These are phyloP conservation scores for Rynchops niger DNA, from an alignment of 2,113 vertebrate genomes.

Conservation along the genomic window DNA sequence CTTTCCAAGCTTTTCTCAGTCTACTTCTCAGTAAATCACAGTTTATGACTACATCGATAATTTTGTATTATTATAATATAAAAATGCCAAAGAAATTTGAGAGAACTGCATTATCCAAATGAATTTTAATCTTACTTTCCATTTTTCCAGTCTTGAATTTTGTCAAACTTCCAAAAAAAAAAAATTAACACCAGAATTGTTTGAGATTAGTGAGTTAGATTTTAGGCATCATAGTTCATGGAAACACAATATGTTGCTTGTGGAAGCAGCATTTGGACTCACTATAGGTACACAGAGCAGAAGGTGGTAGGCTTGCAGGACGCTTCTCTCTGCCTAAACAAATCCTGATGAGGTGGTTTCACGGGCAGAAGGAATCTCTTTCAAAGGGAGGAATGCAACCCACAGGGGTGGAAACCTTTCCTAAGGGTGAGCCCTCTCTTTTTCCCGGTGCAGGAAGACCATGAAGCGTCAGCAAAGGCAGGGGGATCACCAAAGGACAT, in stretches of 20 bases:
- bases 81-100: neutral
- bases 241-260: neutral
- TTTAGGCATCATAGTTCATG: neutral
- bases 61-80: neutral
- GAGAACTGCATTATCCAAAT: neutral
- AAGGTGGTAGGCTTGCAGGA: neutral
- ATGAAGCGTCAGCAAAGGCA: neutral
- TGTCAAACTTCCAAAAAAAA: neutral
- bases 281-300: neutral
- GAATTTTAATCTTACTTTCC: neutral
- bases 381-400: neutral
- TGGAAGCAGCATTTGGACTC: neutral
- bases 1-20: neutral
- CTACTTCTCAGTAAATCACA: neutral
- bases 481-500: neutral
- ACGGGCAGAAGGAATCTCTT: neutral
- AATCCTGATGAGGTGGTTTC: neutral
- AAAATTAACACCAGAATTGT: neutral
- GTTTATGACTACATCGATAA: neutral
- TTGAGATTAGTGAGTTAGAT: neutral
- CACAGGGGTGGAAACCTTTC: neutral
- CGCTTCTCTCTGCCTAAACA: neutral
- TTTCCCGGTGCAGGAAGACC: neutral
- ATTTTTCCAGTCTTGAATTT: neutral
- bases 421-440: neutral